Conservation (phyloP, 2,113 vertebrate species). For the Oryctolagus cuniculus region mOryCun1.1 NC_091432.1:95748501-95749000, state of each 20-base stretch:
- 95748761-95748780: constrained; percentile 49
- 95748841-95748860: neutral
- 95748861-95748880: neutral
- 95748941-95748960: constrained; percentile 55
- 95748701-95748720: constrained; percentile 57
- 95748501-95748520: no score
- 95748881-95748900: constrained; percentile 31
- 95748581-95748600: no score
- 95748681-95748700: constrained; percentile 40
- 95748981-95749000: constrained; percentile 15
- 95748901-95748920: constrained; percentile 52
- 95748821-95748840: neutral
- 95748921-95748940: constrained; percentile 40
- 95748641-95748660: no score
- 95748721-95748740: constrained; percentile 77
- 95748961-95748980: neutral
- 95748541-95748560: no score
- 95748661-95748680: constrained; percentile 70
- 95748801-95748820: neutral
- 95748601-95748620: no score
- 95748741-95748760: neutral
- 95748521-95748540: no score
- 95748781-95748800: constrained; percentile 51
- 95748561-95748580: no score
- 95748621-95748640: no score